Evolutionary conservation across 2,113 vertebrate species (phyloP).

Genomic region (Scytalopus superciliaris): DNA sequence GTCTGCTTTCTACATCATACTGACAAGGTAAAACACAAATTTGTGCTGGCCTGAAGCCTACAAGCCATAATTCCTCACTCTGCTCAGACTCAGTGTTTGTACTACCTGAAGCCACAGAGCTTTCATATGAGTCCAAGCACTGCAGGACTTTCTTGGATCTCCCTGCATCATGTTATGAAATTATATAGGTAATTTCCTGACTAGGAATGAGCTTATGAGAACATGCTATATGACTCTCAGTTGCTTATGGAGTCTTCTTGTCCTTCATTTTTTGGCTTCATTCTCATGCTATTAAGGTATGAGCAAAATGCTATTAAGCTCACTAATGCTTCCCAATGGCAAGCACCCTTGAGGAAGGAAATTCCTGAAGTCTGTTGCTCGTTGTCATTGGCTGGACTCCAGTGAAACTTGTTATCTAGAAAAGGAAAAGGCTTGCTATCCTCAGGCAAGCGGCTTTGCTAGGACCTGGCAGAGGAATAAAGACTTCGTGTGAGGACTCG

Average conservation of each 20-base stretch:
- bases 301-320: neutral
- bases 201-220: neutral
- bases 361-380: neutral
- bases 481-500: neutral
- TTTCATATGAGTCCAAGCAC: neutral
- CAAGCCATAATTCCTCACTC: neutral
- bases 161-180: neutral
- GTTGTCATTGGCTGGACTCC: neutral
- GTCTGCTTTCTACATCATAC: neutral
- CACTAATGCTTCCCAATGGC: neutral
- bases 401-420: neutral
- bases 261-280: neutral
- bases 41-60: neutral
- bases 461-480: neutral
- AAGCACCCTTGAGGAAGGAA: neutral
- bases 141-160: neutral
- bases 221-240: neutral
- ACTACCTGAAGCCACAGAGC: neutral
- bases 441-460: neutral
- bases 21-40: neutral
- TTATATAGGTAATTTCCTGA: neutral
- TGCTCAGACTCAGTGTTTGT: neutral
- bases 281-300: neutral
- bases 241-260: neutral
- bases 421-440: neutral